These are phyloP conservation scores for Isurus oxyrinchus DNA, from an alignment of 2,113 vertebrate species.

Conservation along the genomic window DNA sequence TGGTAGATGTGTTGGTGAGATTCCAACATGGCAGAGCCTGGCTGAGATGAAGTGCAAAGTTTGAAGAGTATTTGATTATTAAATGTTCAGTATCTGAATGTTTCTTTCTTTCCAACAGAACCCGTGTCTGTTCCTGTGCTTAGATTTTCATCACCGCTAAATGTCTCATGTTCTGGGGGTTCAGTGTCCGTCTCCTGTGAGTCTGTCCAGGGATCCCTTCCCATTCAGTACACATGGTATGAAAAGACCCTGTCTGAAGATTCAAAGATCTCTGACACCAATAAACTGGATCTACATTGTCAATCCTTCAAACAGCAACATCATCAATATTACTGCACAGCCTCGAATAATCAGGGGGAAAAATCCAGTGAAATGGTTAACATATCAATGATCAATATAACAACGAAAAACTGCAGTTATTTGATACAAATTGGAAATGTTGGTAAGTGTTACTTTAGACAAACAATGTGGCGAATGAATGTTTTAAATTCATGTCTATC, in stretches of 20 bases:
- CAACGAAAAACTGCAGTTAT: background rate
- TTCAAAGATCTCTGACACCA: background rate
- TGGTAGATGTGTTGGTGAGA: background rate
- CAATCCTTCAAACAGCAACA: background rate
- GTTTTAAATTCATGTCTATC: background rate
- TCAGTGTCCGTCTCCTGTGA: conserved; percentile 2
- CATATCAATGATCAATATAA: background rate
- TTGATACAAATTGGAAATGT: background rate
- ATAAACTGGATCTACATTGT: conserved; percentile 6
- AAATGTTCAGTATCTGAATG: no score
- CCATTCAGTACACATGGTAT: background rate
- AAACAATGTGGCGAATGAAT: background rate
- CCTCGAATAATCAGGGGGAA: background rate
- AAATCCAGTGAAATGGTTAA: background rate
- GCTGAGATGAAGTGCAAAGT: no score
- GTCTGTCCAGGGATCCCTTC: background rate
- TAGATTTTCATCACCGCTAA: background rate
- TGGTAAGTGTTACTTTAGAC: background rate
- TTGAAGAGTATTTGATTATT: background rate
- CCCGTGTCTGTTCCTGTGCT: background rate
- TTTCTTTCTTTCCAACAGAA: background rate
- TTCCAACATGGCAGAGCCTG: background rate
- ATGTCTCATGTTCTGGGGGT: background rate
- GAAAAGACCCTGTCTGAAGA: background rate
- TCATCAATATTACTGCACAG: background rate